Evolutionary conservation across 2,888 invertebrate genomes (phyloP).

Genomic region (Panzeria rudis): DNA sequence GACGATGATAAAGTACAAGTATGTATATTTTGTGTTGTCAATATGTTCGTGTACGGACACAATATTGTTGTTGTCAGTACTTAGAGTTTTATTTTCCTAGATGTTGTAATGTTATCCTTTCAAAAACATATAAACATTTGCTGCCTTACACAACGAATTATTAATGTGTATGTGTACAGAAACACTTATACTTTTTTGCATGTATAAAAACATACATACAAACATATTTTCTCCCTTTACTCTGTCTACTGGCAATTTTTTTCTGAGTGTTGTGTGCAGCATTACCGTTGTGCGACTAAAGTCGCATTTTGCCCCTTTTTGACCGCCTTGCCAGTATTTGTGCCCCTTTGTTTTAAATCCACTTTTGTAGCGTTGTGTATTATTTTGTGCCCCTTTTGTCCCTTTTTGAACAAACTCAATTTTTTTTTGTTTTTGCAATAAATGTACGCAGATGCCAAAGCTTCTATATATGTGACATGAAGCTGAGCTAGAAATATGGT

Average conservation of each 20-base stretch:
- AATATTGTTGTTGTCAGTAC: conserved; percentile 47
- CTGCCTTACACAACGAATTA: conserved; percentile 10
- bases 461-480: too few species aligned
- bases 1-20: conserved; percentile 56
- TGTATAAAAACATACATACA: background rate
- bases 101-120: conserved; percentile 58
- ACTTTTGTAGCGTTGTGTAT: too few species aligned
- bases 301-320: too few species aligned
- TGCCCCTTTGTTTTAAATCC: too few species aligned
- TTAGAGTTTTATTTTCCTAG: conserved; percentile 42
- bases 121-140: conserved; percentile 40
- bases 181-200: background rate
- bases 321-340: too few species aligned
- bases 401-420: too few species aligned
- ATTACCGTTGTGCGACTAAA: too few species aligned
- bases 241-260: background rate
- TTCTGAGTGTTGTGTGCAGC: conserved; percentile 47
- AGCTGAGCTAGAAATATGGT: too few species aligned
- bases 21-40: conserved; percentile 42
- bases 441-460: too few species aligned
- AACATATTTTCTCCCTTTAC: background rate
- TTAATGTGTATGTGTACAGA: conserved; percentile 1
- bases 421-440: too few species aligned
- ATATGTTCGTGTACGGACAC: conserved; percentile 31
- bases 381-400: too few species aligned